Percentiles rank a stretch among this genome's conserved stretches.
Evolutionary conservation across 2,797 vertebrate genomes (phyloP).

Genomic region (Enteromius paludinosus): DNA sequence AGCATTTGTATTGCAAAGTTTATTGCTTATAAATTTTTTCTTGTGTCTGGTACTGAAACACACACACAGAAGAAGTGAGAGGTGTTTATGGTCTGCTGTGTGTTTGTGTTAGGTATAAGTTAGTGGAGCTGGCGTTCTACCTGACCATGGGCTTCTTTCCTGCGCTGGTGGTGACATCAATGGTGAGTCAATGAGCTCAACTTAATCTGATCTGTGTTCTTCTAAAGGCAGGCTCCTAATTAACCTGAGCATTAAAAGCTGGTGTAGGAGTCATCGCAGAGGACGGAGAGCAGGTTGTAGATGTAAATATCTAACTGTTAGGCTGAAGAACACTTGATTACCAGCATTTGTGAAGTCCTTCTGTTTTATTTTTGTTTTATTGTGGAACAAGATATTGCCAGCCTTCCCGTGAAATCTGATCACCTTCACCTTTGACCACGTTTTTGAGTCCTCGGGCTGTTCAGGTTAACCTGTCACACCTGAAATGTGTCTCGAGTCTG

Average conservation of each 20-base stretch:
- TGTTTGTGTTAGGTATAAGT: constrained; percentile 85
- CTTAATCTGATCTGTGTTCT: not conserved
- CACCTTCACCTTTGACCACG: not conserved
- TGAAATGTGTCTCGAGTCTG: not conserved
- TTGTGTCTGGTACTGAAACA: too few species aligned
- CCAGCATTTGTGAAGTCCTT: not conserved
- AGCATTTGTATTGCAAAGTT: not conserved
- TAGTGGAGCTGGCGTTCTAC: constrained; percentile 97
- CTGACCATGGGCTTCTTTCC: constrained; percentile 97
- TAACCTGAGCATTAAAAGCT: not conserved
- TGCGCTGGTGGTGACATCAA: constrained; percentile 92
- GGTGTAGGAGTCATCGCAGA: too few species aligned
- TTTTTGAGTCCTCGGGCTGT: not conserved
- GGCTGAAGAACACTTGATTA: not conserved
- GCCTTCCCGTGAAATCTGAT: not conserved
- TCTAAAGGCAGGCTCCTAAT: not conserved
- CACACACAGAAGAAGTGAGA: too few species aligned
- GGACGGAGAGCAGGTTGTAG: not conserved
- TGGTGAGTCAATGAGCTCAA: constrained; percentile 81
- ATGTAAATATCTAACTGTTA: not conserved
- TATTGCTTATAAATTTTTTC: too few species aligned
- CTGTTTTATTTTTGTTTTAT: not conserved
- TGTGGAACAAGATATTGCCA: not conserved
- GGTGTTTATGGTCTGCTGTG: not conserved
- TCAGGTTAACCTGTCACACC: not conserved